These are phyloP conservation scores for Drosophila algonquin DNA, from an alignment of 2,888 invertebrate species.

Conservation along the genomic window DNA sequence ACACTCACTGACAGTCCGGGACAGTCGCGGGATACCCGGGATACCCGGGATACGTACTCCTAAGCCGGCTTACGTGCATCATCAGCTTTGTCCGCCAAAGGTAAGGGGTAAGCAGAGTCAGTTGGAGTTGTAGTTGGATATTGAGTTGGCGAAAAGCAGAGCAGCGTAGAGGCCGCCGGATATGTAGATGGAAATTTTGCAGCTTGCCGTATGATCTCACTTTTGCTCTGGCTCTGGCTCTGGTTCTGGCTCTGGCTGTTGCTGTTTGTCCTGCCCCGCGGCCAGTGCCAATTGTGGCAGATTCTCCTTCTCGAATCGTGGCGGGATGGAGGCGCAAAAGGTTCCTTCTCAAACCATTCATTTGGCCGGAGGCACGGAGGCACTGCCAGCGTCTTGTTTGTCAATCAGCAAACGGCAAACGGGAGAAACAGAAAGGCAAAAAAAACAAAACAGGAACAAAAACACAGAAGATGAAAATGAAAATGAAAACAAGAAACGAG, in stretches of 20 bases:
- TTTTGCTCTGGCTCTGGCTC: neutral
- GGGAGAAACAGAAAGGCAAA: constrained; percentile 4
- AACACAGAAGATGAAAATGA: constrained; percentile 6
- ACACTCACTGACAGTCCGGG: constrained; percentile 68
- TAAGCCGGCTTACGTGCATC: constrained; percentile 68
- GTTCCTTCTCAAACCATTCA: constrained; percentile 1
- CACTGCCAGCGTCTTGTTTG: constrained; percentile 51
- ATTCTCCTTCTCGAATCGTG: neutral
- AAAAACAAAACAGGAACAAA: constrained; percentile 8
- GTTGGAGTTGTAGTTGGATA: neutral
- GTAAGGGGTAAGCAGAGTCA: neutral
- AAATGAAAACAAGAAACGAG: constrained; percentile 15
- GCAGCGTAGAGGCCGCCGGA: neutral
- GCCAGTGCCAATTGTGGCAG: constrained; percentile 49
- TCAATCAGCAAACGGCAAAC: constrained; percentile 57
- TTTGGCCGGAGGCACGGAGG: constrained; percentile 31
- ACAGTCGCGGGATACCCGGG: constrained; percentile 15
- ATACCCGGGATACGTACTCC: constrained; percentile 37
- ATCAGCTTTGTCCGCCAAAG: constrained; percentile 14
- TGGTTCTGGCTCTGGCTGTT: constrained; percentile 1
- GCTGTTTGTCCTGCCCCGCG: constrained; percentile 38
- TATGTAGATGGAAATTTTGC: constrained; percentile 29
- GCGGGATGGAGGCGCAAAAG: constrained; percentile 10
- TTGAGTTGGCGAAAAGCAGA: neutral
- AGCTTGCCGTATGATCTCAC: constrained; percentile 46